Evolutionary conservation across 2,113 vertebrate genomes (phyloP).

Genomic region (Gymnarchus niloticus): DNA sequence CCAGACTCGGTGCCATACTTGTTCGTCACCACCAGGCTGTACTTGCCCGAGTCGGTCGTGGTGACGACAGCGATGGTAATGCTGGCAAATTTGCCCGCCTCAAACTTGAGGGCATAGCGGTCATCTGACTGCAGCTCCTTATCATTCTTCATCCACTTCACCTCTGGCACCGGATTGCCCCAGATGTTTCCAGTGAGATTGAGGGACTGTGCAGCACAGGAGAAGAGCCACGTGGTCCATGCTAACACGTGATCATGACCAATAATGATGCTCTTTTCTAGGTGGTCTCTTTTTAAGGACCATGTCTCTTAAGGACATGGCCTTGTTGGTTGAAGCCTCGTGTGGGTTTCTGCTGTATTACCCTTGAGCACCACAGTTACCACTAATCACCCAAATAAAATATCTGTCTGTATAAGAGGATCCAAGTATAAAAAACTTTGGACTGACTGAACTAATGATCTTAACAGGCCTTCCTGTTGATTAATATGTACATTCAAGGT

Average conservation of each 20-base stretch:
- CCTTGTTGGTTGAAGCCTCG: too few relatives aligned
- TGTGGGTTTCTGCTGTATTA: too few relatives aligned
- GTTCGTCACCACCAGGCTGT: conserved; percentile 91
- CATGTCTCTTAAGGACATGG: too few relatives aligned
- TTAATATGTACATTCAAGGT: too few relatives aligned
- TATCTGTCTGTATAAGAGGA: too few relatives aligned
- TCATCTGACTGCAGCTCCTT: conserved; percentile 65
- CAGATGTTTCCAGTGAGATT: conserved; percentile 94
- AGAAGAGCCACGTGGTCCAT: neutral
- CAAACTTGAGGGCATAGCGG: conserved; percentile 75
- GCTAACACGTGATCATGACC: neutral
- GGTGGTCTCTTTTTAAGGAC: too few relatives aligned
- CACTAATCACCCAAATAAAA: too few relatives aligned
- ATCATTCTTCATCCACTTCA: conserved; percentile 91
- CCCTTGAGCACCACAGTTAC: too few relatives aligned
- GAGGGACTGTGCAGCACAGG: conserved; percentile 68
- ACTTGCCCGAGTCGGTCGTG: conserved; percentile 84
- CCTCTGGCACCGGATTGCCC: conserved; percentile 86
- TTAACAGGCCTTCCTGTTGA: too few relatives aligned
- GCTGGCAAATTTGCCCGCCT: conserved; percentile 82
- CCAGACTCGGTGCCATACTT: conserved; percentile 87
- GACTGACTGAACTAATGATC: too few relatives aligned
- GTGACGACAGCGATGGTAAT: conserved; percentile 75
- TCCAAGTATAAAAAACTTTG: too few relatives aligned
- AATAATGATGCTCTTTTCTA: neutral